phyloP scores from a whole-genome alignment of 2,888 invertebrate genomes.

The Lampropteryx suffumata region DNA sequence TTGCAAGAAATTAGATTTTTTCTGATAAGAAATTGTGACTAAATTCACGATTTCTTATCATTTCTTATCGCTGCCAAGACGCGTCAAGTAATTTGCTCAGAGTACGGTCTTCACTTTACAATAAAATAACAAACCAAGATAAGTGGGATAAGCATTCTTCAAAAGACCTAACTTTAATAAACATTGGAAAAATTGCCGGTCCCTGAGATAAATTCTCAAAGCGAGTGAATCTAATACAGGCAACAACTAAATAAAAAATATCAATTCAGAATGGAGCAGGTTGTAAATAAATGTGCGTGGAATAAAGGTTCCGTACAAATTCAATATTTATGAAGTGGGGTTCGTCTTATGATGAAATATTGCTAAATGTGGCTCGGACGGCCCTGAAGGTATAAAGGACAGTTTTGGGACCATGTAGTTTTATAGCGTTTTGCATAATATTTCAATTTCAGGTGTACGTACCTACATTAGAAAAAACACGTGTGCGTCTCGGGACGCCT shows the following conservation, averaged over 20 bases:
- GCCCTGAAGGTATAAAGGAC: background rate
- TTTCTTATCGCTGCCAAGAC: no score
- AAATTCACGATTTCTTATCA: no score
- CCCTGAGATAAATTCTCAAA: conserved; percentile 26
- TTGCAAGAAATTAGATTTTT: no score
- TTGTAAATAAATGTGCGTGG: conserved; percentile 43
- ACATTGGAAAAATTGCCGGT: conserved; percentile 17
- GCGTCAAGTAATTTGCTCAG: no score
- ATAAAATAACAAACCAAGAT: background rate
- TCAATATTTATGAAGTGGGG: conserved; percentile 47
- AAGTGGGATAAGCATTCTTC: background rate
- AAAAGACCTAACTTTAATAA: conserved; percentile 14
- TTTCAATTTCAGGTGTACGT: no score
- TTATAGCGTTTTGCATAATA: no score
- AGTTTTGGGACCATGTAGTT: conserved; percentile 1
- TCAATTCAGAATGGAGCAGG: conserved; percentile 39
- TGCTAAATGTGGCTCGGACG: conserved; percentile 30
- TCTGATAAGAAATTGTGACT: no score
- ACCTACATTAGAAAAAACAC: no score
- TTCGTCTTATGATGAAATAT: conserved; percentile 35
- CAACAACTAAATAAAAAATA: conserved; percentile 40
- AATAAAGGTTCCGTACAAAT: conserved; percentile 46
- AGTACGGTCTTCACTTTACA: no score
- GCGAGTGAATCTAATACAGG: conserved; percentile 34
- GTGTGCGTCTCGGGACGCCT: no score